Base-by-base conservation (phyloP, 2,113 vertebrate genomes). In the Pteropus alecto region DNA sequence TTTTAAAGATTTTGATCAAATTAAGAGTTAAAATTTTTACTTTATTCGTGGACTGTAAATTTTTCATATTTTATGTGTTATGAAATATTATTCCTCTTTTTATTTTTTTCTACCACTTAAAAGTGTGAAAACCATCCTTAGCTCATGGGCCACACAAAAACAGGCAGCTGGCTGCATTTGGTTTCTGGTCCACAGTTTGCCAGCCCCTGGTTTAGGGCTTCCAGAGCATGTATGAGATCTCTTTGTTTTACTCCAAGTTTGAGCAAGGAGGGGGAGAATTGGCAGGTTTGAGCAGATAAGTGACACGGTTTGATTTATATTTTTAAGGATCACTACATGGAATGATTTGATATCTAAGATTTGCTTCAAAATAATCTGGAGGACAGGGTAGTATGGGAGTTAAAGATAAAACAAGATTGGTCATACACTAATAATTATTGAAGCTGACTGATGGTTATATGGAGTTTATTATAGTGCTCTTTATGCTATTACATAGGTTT, bases 1-100 rank as follows among this genome's bases (percentile, higher is more conserved):
- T 96, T 96, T 48, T 90, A 79, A 82, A 96, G 33, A 26, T 65
- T 46, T 92, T 86, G 48, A 79, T 60, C 61, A 92, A 95, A 67
- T 88, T 79, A 58, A 89, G 18, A 76, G 12, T 87, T 43, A 90
- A 90, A 79, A 1, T 61, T 82, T 73, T 90, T 15, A 84, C n/a
- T 93, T 22, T 56, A 48, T 14, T 90, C 79, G 71, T 65, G 58
- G n/a, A 94, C 87, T 92, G 19, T 76, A 48, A 96, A 94, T 30
- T 91, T 65, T 68, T 48, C 12, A 81, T 58, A 19, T 74, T 56
- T 83, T 38, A 11, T 46, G 46, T 35, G 38, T 77, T 51, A 88
- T 35, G 11, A 87, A 77, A 82, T 46, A 46, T 46, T 67, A 82
- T 68, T 87, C 33, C 26, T 78, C 63, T 58, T 79, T 63, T 87